Evolutionary conservation across 2,797 vertebrate genomes (phyloP).

Genomic region (Diceros bicornis): DNA sequence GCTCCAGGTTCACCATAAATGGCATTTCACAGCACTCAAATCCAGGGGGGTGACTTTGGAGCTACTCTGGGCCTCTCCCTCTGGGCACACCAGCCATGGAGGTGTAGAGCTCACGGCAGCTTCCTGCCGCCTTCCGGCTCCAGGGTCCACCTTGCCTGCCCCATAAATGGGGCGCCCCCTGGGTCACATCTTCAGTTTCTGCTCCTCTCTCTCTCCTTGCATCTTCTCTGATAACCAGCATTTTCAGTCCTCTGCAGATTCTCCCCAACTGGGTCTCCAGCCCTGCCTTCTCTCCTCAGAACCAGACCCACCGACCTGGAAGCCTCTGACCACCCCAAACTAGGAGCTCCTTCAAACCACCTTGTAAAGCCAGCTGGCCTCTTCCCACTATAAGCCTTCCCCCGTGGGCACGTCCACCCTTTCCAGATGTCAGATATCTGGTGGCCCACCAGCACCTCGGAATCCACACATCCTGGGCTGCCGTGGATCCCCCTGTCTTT

Average conservation of each 20-base stretch:
- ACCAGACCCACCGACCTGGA: neutral
- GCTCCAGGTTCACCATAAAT: neutral
- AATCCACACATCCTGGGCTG: neutral
- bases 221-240: neutral
- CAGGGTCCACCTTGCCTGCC: neutral
- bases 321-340: neutral
- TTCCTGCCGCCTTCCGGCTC: neutral
- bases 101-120: too few relatives aligned
- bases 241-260: neutral
- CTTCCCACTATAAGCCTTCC: neutral
- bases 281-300: neutral
- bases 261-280: neutral
- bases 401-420: neutral
- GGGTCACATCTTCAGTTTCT: neutral
- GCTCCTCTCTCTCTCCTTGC: neutral
- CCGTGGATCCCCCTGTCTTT: neutral
- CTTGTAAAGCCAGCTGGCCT: slow-evolving; percentile 25
- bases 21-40: neutral
- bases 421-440: neutral
- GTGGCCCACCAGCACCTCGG: neutral
- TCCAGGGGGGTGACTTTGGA: neutral
- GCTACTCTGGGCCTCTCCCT: neutral
- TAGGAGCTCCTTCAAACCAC: neutral
- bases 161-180: too few relatives aligned
- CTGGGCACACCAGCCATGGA: accelerated